Conservation (phyloP, 2,888 invertebrate genomes). For the Girardia tigrina region DNA sequence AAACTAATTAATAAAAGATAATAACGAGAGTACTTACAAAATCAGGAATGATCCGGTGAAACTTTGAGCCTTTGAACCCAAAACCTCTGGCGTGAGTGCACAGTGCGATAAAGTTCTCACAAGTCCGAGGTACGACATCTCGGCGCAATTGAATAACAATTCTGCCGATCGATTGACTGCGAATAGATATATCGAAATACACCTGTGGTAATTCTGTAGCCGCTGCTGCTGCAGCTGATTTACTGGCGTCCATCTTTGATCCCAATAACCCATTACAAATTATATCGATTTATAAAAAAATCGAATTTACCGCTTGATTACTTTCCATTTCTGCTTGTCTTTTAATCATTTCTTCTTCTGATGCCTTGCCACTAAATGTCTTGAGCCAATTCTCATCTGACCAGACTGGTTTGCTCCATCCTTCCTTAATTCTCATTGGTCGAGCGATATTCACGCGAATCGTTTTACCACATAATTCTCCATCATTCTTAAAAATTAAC, state of each 20-base stretch:
- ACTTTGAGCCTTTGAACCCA: slow-evolving; percentile 75
- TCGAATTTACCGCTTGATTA: no score
- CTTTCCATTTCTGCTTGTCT: slow-evolving; percentile 44
- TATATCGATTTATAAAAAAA: no score
- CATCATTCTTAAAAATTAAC: slow-evolving; percentile 69
- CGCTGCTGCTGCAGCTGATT: neutral
- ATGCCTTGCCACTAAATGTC: slow-evolving; percentile 56
- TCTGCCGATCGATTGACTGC: slow-evolving; percentile 70
- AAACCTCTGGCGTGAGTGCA: slow-evolving; percentile 93
- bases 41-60: slow-evolving; percentile 89
- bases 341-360: slow-evolving; percentile 40
- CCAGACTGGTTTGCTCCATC: slow-evolving; percentile 60
- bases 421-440: slow-evolving; percentile 36
- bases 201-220: slow-evolving; percentile 53
- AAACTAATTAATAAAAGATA: neutral
- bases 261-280: no score
- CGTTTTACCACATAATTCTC: slow-evolving; percentile 86
- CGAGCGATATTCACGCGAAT: slow-evolving; percentile 84
- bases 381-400: slow-evolving; percentile 95
- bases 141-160: slow-evolving; percentile 77
- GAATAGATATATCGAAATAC: slow-evolving; percentile 82
- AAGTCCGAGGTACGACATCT: slow-evolving; percentile 80
- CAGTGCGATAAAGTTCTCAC: slow-evolving; percentile 69
- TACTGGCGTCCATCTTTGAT: neutral
- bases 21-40: slow-evolving; percentile 60